Evolutionary conservation across 1,140 invertebrate genomes (phyloP), one percentile per base, ranked within the genome.

Genomic region (Scylla paramamosain): DNA sequence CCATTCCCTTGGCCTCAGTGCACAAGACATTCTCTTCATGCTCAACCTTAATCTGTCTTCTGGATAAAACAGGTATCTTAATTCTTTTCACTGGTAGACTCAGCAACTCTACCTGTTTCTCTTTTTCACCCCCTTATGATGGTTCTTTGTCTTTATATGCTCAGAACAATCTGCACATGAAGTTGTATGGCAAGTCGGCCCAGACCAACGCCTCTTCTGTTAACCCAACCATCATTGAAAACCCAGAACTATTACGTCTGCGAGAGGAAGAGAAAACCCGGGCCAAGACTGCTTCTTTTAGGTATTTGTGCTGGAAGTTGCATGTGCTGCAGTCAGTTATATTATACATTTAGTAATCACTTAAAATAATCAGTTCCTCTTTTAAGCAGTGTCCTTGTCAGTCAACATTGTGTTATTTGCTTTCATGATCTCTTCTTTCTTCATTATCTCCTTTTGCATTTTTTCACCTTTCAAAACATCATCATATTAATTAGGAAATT

Each of bases 221-320:
- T 97, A 97, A 90, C 96, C 98, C 98, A 96, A 97, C 98, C 89
- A 97, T 99, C 10, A 98, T 99, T 96, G 98, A 99, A 97, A 98
- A 98, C 96, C 98, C 98, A 0, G 98, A 98, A 97, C 97, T 99
- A 59, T 97, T 99, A 86, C 97, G 98, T 93, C 96, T 97, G 77
- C 59, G 95, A 4, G 95, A 96, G 39, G 94, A 96, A 28, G 95
- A 94, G 52, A 95, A 93, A 31, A 45, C 59, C 2, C 52, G 84
- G 67, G 93, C 91, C 45, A 95, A 93, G 32, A 89, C 88, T 88
- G 93, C 83, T 28, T 2, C 52, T 59, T 83, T 83, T 25, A 96
- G 87, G 87, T 96, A 90, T 2, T 32, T 52, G 91, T 59, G 32
- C 96, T 96, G 87, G 20, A 28, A 59, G 52, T 32, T 29, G 29